Evolutionary conservation across 1,140 invertebrate species (phyloP), one percentile per base, ranked within the genome.

Genomic region (Drosophila guanche): DNA sequence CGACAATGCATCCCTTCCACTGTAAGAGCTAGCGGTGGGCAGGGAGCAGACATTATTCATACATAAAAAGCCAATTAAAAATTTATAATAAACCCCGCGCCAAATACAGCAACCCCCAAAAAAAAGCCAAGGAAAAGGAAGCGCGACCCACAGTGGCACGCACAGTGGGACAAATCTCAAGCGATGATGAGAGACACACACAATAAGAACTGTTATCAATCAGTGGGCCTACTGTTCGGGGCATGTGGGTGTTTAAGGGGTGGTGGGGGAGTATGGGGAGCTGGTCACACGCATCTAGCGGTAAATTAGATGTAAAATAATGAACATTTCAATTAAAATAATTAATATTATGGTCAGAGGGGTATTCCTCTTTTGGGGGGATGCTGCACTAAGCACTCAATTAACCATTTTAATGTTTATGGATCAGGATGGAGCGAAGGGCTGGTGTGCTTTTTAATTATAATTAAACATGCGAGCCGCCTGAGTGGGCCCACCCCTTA

Each of bases 301-400:
- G 75, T 63, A 90, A 90, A 90, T 90, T 90, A 90, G 81, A 83
- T 79, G 80, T 90, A 90, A 90, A 90, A 89, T 90, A 90, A 90
- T 90, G 84, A 90, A 90, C 89, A 90, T 90, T 90, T 90, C 89
- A 90, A 90, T 90, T 90, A 90, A 90, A 90, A 90, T 90, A 90
- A 89, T 90, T 90, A 90, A 90, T 85, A 90, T 79, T 74, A 90
- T 66, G 75, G 55, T 81, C 10, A 22, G 55, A 16, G 40, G 47
- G 33, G 42, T n/a, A n/a, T 37, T 37, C 33, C 33, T 37, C 10
- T 12, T 37, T 37, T 37, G 40, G 58, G 67, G 42, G 59, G 42
- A 40, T 52, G 76, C 60, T 59, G 60, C 76, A 86, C 77, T 90
- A 90, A 90, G 88, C 88, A 90, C 88, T 90, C 88, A 90, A 90